Evolutionary conservation across 2,113 vertebrate species (phyloP).

Genomic region (Dascyllus trimaculatus): DNA sequence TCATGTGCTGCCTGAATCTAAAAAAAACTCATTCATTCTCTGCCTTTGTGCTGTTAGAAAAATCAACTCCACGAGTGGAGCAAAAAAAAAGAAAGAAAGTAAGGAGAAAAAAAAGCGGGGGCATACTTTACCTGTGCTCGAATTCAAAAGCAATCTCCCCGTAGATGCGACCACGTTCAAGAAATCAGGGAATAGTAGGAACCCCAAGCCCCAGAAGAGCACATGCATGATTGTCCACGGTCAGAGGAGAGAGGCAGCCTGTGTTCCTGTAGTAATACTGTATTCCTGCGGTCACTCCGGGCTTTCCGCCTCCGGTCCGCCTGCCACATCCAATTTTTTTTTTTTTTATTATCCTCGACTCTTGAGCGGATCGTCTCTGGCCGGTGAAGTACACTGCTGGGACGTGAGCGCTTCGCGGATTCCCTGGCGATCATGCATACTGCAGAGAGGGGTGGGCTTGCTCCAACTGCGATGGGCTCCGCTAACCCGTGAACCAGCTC

Average conservation of each 20-base stretch:
- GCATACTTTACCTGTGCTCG: slow-evolving; percentile 89
- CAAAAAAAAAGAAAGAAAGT: not conserved
- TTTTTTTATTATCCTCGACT: slow-evolving; percentile 75
- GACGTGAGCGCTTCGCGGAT: slow-evolving; percentile 79
- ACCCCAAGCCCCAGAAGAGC: slow-evolving; percentile 92
- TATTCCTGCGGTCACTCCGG: slow-evolving; percentile 69
- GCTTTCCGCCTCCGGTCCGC: slow-evolving; percentile 68
- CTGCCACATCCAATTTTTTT: slow-evolving; percentile 83
- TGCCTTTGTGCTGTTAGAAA: slow-evolving; percentile 24
- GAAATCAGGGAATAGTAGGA: slow-evolving; percentile 89
- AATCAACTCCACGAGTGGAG: not conserved
- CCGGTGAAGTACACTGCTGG: slow-evolving; percentile 76
- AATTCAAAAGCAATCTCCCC: slow-evolving; percentile 85
- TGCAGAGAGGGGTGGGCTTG: slow-evolving; percentile 80
- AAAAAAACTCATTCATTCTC: slow-evolving; percentile 85
- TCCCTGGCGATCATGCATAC: slow-evolving; percentile 83
- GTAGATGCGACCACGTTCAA: slow-evolving; percentile 84
- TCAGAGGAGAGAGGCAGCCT: slow-evolving; percentile 78
- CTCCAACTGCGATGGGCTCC: slow-evolving; percentile 76
- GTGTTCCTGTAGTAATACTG: slow-evolving; percentile 68
- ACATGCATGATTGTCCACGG: slow-evolving; percentile 94
- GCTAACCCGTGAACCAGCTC: slow-evolving; percentile 70
- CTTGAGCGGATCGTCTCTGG: slow-evolving; percentile 69
- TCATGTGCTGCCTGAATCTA: slow-evolving; percentile 62
- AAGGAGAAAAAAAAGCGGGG: not conserved